Conservation (phyloP, 2,888 invertebrate species). For the Tribolium freemani region DNA sequence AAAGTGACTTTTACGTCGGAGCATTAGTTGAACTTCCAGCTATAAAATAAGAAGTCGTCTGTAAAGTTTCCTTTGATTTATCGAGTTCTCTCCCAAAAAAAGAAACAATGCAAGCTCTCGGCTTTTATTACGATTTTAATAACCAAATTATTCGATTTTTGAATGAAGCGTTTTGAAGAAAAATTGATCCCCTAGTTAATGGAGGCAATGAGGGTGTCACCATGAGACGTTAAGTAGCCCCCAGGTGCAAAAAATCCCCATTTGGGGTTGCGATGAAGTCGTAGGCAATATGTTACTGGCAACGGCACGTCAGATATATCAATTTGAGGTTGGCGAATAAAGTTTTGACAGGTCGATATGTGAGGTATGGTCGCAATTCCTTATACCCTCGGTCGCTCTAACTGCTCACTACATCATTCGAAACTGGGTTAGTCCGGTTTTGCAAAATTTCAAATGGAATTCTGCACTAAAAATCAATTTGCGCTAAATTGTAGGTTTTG, state of each 20-base stretch:
- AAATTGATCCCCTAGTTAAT: conserved; percentile 13
- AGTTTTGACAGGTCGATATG: conserved; percentile 51
- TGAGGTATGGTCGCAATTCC: conserved; percentile 46
- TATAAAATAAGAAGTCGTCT: conserved; percentile 6
- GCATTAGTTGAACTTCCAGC: conserved; percentile 8
- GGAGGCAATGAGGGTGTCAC: conserved; percentile 12
- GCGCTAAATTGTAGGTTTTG: conserved; percentile 21
- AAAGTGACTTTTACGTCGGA: conserved; percentile 20
- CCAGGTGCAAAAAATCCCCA: conserved; percentile 28
- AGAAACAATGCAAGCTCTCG: not conserved
- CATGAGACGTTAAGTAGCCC: not conserved
- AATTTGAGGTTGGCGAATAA: conserved; percentile 47
- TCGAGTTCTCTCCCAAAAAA: conserved; percentile 1
- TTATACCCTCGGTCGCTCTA: conserved; percentile 36
- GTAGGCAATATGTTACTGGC: conserved; percentile 43
- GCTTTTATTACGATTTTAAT: conserved; percentile 7
- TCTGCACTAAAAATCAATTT: conserved; percentile 34
- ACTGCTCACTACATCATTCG: conserved; percentile 43
- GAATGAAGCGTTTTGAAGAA: not conserved
- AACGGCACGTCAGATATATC: conserved; percentile 47
- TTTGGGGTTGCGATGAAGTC: conserved; percentile 33
- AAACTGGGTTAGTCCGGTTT: conserved; percentile 33
- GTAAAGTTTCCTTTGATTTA: conserved; percentile 18
- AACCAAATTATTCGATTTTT: not conserved
- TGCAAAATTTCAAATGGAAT: conserved; percentile 31